A percentile compares a stretch with the other conserved stretches of the same genome.
These are phyloP conservation scores for Pleuronectes platessa DNA, from an alignment of 2,113 vertebrate species.

Conservation along the genomic window DNA sequence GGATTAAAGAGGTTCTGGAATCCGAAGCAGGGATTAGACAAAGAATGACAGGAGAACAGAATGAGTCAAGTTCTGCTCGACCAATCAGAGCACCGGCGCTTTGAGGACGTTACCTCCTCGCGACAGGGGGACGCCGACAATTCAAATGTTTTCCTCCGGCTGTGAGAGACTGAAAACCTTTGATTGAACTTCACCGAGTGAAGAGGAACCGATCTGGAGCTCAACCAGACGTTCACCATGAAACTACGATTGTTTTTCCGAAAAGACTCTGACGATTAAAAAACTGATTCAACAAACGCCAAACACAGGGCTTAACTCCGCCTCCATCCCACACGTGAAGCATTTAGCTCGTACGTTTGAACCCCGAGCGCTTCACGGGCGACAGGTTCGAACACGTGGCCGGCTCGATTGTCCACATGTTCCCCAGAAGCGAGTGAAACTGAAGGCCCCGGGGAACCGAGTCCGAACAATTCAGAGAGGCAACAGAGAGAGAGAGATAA, in stretches of 20 bases:
- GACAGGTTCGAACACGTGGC: not conserved
- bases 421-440: not conserved
- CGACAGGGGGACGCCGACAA: too few species aligned
- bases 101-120: too few species aligned
- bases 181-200: too few species aligned
- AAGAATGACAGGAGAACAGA: not conserved
- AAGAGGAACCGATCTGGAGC: too few species aligned
- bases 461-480: not conserved
- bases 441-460: not conserved
- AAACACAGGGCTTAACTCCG: constrained; percentile 35
- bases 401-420: too few species aligned
- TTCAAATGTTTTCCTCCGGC: too few species aligned
- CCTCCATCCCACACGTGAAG: constrained; percentile 13
- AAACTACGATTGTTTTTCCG: too few species aligned
- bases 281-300: not conserved
- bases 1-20: constrained; percentile 29
- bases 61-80: constrained; percentile 6
- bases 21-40: constrained; percentile 36
- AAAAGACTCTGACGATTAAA: too few species aligned
- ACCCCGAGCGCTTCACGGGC: too few species aligned
- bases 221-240: too few species aligned
- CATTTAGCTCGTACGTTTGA: not conserved
- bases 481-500: not conserved
- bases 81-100: not conserved
- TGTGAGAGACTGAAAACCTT: too few species aligned